Base-by-base conservation (phyloP, 2,113 vertebrate species). In the Pelusios castaneus region DNA sequence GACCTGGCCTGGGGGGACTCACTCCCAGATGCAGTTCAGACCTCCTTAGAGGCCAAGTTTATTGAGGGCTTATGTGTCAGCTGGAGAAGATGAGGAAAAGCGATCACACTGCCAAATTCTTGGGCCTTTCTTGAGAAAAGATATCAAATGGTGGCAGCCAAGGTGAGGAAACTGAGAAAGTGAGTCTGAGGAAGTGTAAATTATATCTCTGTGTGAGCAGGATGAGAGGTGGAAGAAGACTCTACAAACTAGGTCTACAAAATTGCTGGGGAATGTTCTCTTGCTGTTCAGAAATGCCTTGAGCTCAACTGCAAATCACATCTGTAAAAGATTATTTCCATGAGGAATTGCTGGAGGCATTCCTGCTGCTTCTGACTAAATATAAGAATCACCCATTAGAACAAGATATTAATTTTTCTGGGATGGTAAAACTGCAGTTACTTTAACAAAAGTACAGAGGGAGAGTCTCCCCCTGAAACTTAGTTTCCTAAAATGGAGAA, bases 401-500 rank as follows among this genome's bases (percentile, higher is more conserved):
- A 70, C 24, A 82, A 84, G 82, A 80, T 87, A 31, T 85, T 89
- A 3, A 56, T 88, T 95, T 63, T 92, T 95, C 90, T 95, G 79
- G 85, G 55, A 75, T 78, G 82, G 29, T 67, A 80, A 47, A 85
- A 22, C 12, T 96, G 67, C 60, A 80, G 84, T 78, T 88, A 58
- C 80, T 81, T 92, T 90, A 94, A 84, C 83, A 43, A 25, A 73
- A 73, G 89, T 90, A 92, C 63, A 94, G 81, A 89, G 82, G 29
- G 92, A 22, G 34, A 70, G 77, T 92, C 47, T 3, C 12, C 88
- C 93, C 94, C 92, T 96, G 94, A 85, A 91, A 92, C 94, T 96
- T 93, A 90, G 73, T 38, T 34, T 95, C 81, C 91, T 84, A 80
- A 95, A n/a, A 82, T 7, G 89, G 92, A 95, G 82, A 91, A 95